Evolutionary conservation across 2,113 vertebrate species (phyloP).

Genomic region (Leucoraja erinaceus): DNA sequence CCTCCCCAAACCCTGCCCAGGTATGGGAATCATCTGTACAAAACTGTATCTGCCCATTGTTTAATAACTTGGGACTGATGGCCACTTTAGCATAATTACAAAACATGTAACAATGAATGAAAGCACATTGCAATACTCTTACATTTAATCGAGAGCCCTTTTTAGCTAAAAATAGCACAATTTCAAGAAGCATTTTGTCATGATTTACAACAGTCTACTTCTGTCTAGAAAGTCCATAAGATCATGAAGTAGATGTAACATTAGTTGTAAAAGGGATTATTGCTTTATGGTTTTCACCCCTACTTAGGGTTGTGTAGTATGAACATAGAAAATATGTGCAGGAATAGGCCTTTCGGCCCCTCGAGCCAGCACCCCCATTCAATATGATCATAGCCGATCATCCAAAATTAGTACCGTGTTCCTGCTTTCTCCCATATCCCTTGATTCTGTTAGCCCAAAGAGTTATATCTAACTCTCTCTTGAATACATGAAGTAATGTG

Average conservation of each 20-base stretch:
- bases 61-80: background rate
- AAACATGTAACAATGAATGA: background rate
- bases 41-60: background rate
- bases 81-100: background rate
- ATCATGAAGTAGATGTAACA: background rate
- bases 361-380: too few relatives aligned
- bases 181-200: background rate
- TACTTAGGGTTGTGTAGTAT: too few relatives aligned
- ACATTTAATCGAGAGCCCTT: background rate
- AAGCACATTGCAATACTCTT: background rate
- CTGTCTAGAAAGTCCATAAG: background rate
- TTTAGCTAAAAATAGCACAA: background rate
- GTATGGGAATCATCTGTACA: background rate
- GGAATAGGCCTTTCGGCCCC: too few relatives aligned
- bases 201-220: background rate
- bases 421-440: too few relatives aligned
- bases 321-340: too few relatives aligned
- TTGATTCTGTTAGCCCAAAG: too few relatives aligned
- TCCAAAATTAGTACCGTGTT: too few relatives aligned
- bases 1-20: background rate
- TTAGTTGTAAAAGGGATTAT: too few relatives aligned
- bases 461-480: too few relatives aligned
- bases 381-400: too few relatives aligned
- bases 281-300: too few relatives aligned
- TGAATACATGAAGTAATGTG: too few relatives aligned